A percentile compares a stretch with the other conserved stretches of the same genome.
Evolutionary conservation across 2,797 vertebrate species (phyloP).

Genomic region (Rhincodon typus): DNA sequence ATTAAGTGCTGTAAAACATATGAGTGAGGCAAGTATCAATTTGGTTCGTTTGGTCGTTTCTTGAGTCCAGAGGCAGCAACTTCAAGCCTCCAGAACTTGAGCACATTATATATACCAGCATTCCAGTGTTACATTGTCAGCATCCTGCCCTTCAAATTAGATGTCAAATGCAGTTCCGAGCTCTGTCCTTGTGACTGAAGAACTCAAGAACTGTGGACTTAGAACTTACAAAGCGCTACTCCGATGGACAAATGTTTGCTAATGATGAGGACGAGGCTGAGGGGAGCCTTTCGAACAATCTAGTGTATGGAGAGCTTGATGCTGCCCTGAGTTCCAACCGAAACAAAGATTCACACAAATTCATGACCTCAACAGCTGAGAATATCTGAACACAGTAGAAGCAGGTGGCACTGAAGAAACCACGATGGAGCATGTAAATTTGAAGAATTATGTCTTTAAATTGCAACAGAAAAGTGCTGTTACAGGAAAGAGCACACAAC

Average conservation of each 20-base stretch:
- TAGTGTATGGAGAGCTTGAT: neutral
- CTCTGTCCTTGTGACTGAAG: neutral
- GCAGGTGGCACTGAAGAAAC: neutral
- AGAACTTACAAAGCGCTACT: neutral
- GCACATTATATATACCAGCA: neutral
- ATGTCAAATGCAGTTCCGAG: neutral
- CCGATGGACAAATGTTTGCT: too few species aligned
- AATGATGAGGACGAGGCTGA: neutral
- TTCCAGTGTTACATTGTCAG: neutral
- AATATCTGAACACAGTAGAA: neutral
- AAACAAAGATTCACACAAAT: neutral
- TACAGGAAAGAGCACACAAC: neutral
- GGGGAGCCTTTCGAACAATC: neutral
- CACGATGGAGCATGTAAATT: neutral
- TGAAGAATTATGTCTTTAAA: neutral
- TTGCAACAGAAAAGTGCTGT: neutral
- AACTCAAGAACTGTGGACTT: neutral
- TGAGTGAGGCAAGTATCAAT: neutral
- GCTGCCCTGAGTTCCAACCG: neutral
- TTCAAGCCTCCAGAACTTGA: neutral
- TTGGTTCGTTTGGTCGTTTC: neutral
- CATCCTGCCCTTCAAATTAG: neutral
- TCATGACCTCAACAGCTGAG: neutral
- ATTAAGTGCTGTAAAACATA: neutral
- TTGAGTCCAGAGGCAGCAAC: neutral